Evolutionary conservation across 2,113 vertebrate species (phyloP).

Genomic region (Sprattus sprattus): DNA sequence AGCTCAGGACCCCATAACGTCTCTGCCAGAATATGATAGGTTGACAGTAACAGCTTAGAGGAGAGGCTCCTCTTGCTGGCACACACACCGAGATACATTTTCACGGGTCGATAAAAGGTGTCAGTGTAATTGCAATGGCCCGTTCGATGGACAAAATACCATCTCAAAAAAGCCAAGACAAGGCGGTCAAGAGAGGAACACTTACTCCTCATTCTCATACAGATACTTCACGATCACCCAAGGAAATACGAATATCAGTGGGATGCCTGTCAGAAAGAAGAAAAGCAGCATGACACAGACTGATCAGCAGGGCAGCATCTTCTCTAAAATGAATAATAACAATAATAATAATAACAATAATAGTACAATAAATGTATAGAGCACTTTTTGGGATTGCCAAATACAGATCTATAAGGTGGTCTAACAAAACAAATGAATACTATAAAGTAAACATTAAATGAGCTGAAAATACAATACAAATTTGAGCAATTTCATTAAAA

Average conservation of each 20-base stretch:
- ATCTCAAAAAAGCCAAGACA: not conserved
- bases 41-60: not conserved
- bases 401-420: not conserved
- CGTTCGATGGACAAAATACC: not conserved
- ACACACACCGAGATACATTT: not conserved
- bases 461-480: not conserved
- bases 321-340: not conserved
- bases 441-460: no score
- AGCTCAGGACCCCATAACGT: not conserved
- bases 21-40: not conserved
- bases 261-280: conserved; percentile 76
- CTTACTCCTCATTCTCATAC: conserved; percentile 93
- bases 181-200: conserved; percentile 46
- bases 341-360: not conserved
- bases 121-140: not conserved
- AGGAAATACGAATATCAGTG: conserved; percentile 86
- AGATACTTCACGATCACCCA: conserved; percentile 85
- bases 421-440: not conserved
- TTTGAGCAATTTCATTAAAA: not conserved
- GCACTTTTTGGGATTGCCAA: not conserved
- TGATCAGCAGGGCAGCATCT: not conserved
- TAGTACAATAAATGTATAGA: not conserved
- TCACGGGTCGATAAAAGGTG: not conserved
- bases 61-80: not conserved
- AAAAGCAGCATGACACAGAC: not conserved